Conservation (phyloP, 2,113 vertebrate genomes). For the Onychostruthus taczanowskii region DNA sequence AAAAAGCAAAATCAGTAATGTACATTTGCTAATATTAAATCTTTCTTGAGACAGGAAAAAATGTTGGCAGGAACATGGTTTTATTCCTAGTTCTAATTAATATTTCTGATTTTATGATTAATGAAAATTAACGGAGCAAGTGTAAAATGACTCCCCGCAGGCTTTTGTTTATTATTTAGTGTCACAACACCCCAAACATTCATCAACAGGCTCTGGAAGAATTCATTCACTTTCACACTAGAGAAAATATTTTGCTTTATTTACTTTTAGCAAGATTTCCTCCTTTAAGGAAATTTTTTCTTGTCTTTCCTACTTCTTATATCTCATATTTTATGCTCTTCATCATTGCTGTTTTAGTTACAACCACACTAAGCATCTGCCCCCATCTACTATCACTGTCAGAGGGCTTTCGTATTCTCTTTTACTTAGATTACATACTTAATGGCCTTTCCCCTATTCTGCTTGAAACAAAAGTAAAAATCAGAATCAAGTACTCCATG, state of each 20-base stretch:
- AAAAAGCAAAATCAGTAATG: background rate
- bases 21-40: background rate
- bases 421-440: background rate
- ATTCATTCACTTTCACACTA: background rate
- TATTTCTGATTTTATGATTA: background rate
- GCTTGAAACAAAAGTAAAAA: background rate
- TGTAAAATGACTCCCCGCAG: background rate
- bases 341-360: background rate
- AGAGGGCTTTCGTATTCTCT: background rate
- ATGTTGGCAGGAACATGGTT: background rate
- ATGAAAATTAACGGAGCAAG: background rate
- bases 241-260: background rate
- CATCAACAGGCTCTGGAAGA: background rate
- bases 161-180: background rate
- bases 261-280: background rate
- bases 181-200: background rate
- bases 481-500: background rate
- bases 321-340: background rate
- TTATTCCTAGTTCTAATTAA: background rate
- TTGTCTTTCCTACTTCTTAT: background rate
- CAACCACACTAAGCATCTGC: background rate
- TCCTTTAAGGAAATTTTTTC: background rate
- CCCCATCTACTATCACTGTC: background rate
- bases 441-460: background rate
- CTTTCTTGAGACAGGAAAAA: background rate